A percentile compares a stretch with the other conserved stretches of the same genome.
These are phyloP conservation scores for Oreamnos americanus DNA, from an alignment of 2,113 vertebrate species.

Conservation along the genomic window DNA sequence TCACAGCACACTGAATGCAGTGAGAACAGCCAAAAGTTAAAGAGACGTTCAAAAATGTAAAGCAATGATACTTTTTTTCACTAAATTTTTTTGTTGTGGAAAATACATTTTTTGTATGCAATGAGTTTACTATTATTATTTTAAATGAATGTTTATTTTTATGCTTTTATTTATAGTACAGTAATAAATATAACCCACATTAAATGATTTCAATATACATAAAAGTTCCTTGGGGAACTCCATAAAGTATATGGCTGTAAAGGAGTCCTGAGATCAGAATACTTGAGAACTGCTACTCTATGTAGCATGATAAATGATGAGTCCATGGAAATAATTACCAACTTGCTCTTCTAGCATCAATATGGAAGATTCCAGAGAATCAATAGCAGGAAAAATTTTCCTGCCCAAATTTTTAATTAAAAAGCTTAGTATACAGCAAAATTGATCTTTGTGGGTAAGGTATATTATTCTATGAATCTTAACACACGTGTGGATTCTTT, in stretches of 20 bases:
- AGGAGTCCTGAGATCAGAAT: background rate
- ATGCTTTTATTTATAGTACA: background rate
- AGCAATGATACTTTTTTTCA: background rate
- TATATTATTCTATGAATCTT: background rate
- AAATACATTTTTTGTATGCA: background rate
- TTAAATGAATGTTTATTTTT: background rate
- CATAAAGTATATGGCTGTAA: background rate
- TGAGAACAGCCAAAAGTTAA: background rate
- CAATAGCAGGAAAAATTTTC: background rate
- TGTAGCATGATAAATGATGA: background rate
- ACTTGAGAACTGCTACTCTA: background rate
- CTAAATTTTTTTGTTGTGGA: background rate
- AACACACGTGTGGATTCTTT: background rate
- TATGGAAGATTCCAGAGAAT: constrained; percentile 8
- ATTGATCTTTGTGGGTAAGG: background rate
- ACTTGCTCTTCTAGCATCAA: background rate
- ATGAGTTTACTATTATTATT: background rate
- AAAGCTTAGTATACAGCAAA: background rate
- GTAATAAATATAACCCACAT: background rate
- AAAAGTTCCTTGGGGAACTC: background rate
- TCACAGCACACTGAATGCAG: background rate
- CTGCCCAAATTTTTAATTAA: background rate
- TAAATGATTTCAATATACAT: background rate
- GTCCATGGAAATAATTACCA: background rate
- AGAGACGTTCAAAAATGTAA: background rate